Base-by-base conservation (phyloP, 2,888 invertebrate species). In the Achlya flavicornis region DNA sequence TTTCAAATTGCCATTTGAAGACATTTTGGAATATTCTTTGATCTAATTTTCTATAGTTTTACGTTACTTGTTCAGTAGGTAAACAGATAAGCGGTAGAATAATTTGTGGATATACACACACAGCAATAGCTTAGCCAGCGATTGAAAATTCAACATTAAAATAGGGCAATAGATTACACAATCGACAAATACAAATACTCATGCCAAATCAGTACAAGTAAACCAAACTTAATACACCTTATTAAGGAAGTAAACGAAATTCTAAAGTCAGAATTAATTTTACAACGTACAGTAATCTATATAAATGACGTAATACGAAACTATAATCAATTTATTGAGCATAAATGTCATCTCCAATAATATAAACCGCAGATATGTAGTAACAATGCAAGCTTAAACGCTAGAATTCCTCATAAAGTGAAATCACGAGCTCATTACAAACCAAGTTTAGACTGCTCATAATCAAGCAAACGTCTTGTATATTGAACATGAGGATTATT, bases 351-450 rank as follows among this genome's bases (percentile, higher is more conserved):
- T 65, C 57, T 61, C 58, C 12, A 41, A 8, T n/a, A 16, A 33
- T 38, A 46, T 61, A 57, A 53, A 46, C 16, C 26, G 33, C 32
- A 66, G 59, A 61, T 66, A 26, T 41, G 33, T 41, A 60, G 19
- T 60, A 19, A 26, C 60, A 26, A 26, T 68, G 68, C 68, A 66
- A 75, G 68, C 68, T 60, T 61, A 26, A 57, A 33, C 63, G 60
- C 63, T 58, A 68, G 72, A 72, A 79, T 78, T 72, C 70, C 76
- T 80, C 73, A 74, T 77, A 76, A 69, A 72, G 71, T 67, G 70
- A 77, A 76, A 79, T 83, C 86, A 87, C 86, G 86, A 87, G 80
- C 80, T 79, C 80, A 85, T 85, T 79, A 81, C 78, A 67, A 73
- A 61, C 75, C 75, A 75, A 75, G 74, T 78, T 79, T 77, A 77